phyloP scores from a whole-genome alignment of 2,797 vertebrate species.

The Coregonus ussuriensis region DNA sequence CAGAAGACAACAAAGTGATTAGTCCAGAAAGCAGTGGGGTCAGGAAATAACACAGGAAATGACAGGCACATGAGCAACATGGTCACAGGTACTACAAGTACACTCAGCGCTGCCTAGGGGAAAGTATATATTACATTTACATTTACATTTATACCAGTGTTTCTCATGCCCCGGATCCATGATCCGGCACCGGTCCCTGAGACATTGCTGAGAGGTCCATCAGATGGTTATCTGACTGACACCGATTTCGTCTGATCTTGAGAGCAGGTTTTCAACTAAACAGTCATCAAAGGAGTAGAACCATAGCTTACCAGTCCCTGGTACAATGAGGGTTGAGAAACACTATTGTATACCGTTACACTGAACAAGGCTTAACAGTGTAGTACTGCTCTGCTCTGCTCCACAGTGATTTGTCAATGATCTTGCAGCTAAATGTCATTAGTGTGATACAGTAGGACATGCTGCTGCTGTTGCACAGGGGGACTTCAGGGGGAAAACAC shows the following conservation, averaged over 20 bases:
- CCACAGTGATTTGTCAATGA: constrained; percentile 29
- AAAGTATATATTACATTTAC: neutral
- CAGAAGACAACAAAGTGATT: neutral
- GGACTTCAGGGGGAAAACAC: neutral
- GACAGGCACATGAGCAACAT: neutral
- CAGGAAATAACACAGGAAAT: neutral
- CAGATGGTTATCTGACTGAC: neutral
- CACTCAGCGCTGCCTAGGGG: neutral
- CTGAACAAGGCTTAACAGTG: neutral
- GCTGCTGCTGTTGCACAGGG: constrained; percentile 2
- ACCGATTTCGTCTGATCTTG: neutral
- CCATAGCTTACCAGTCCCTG: neutral
- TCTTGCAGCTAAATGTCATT: constrained; percentile 36
- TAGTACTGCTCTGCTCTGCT: neutral
- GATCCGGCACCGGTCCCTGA: neutral
- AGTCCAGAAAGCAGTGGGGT: neutral
- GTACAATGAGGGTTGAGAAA: neutral
- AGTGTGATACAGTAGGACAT: constrained; percentile 15
- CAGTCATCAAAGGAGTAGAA: neutral
- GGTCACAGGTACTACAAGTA: neutral
- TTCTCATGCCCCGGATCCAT: neutral
- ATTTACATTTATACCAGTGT: neutral
- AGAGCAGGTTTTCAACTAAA: neutral
- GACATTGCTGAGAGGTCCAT: neutral
- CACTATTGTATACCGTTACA: neutral